Evolutionary conservation across 1,140 invertebrate species (phyloP), one percentile per base, ranked within the genome.

Genomic region (Calliopsis andreniformis): DNA sequence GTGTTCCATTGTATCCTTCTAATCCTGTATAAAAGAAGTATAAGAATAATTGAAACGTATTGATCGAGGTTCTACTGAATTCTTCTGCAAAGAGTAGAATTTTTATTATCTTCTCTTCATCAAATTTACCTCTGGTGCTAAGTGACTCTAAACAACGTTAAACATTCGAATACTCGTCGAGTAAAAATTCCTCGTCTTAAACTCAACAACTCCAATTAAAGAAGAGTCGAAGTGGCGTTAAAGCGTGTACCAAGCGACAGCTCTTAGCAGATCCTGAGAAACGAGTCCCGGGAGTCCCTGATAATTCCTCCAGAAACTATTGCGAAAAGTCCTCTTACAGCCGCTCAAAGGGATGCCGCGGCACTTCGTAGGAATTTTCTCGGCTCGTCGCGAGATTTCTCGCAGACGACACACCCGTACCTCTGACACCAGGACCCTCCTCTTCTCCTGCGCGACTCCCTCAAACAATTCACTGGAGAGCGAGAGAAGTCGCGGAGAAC

Each of bases 301-400:
- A 56, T 67, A 75, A 75, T 67, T 76, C 55, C 56, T 45, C 42
- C 43, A 35, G 55, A 76, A 70, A 70, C 73, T 68, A 70, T 69
- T 51, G 55, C 62, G 35, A 63, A 42, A 79, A 73, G 51, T 78
- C 66, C 58, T 73, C 25, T 39, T 25, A 51, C 51, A 35, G 39
- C 51, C 66, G 66, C 69, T 70, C 69, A 55, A 72, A 78, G 69
- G 71, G 45, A 75, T 51, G 76, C 55, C 66, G 35, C 53, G 61
- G 56, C 45, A 71, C 73, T 66, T 56, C 43, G 62, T 45, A 53
- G 73, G 68, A 83, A 80, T 80, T 84, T 83, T 78, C 80, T 77
- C 61, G 45, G 82, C 78, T 62, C 64, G 72, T 84, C 66, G 82
- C 63, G 78, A 86, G 82, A 82, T 79, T 79, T 87, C 79, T 63